Evolutionary conservation across 2,113 vertebrate species (phyloP), one percentile per base, ranked within the genome.

Genomic region (Myrmecophaga tridactyla): DNA sequence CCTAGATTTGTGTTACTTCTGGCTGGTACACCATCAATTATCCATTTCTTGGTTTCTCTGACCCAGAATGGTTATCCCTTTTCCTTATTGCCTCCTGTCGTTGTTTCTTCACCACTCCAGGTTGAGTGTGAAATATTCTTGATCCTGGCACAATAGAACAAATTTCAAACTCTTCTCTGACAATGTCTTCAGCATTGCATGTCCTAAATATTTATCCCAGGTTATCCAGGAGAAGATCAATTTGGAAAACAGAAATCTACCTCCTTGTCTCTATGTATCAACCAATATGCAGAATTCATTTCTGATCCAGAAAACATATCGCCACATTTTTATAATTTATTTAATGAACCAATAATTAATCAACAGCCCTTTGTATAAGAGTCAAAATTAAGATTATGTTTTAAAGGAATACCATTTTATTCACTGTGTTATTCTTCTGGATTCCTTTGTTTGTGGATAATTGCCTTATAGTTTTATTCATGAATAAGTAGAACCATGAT

Each of bases 401-500:
- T 75, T 46, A 76, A 76, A 46, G 3, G 1, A 31, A 29, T n/a
- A 43, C 21, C 1, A 25, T 53, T 67, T 25, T 29, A 4, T 65
- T 94, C 12, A 67, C 75, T 92, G 48, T 6, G 11, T 70, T 94
- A 78, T 21, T 51, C 92, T 87, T 11, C 48, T 78, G 31, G 46
- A 15, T 81, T 96, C 80, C 82, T 39, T 86, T 92, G 43, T 65
- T 96, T 43, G 34, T 60, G 72, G 25, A 18, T 51, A 51, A 95
- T 34, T 94, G 21, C 2, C 23, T 73, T 6, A 0, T 65, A 23
- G 88, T 56, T 93, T 34, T 95, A 58, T 53, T 96, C 25, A 48
- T 4, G 51, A 80, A 58, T 69, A 92, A 65, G 3, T 21, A n/a
- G 6, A 86, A 84, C 10, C 17, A 83, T 75, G 51, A 84, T 1